phyloP scores from a whole-genome alignment of 2,113 vertebrate species.

The human (Homo sapiens) region GRCh38 chrX:67339001-67339500 shows the following conservation, averaged over 20 bases:
- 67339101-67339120: neutral
- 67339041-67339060: too few species aligned
- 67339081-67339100: neutral
- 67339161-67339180: neutral
- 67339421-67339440: neutral
- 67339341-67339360: neutral
- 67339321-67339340: neutral
- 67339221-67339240: neutral
- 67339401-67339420: neutral
- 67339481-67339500: neutral
- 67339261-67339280: neutral
- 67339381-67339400: neutral
- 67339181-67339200: neutral
- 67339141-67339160: neutral
- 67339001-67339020: too few species aligned
- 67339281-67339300: neutral
- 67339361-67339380: neutral
- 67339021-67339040: too few species aligned
- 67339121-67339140: neutral
- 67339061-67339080: neutral
- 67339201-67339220: neutral
- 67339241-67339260: neutral
- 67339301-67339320: neutral
- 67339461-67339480: neutral
- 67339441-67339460: neutral